Conservation (phyloP, 2,113 vertebrate species). For the Heptranchias perlo region DNA sequence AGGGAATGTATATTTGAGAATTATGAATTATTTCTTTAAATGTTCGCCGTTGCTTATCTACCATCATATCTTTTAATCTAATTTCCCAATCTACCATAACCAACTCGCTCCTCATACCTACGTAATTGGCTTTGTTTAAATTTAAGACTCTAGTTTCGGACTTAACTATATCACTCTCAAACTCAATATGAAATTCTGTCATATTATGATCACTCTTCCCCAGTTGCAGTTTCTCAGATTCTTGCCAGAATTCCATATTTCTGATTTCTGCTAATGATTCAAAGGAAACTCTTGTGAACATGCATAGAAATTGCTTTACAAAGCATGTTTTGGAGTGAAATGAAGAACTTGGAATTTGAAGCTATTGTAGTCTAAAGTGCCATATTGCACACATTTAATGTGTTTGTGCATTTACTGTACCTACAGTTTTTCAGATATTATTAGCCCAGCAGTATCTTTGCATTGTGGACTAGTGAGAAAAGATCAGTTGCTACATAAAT, state of each 20-base stretch:
- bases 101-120: too few species aligned
- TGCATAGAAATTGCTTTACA: neutral
- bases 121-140: too few species aligned
- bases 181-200: too few species aligned
- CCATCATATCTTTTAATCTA: too few species aligned
- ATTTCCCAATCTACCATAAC: too few species aligned
- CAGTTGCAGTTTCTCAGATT: neutral
- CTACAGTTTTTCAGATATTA: neutral
- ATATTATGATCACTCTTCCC: too few species aligned
- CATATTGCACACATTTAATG: neutral
- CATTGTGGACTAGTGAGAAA: neutral
- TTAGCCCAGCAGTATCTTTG: neutral
- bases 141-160: too few species aligned
- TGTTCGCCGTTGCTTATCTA: too few species aligned
- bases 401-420: neutral
- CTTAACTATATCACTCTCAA: too few species aligned
- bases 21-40: too few species aligned
- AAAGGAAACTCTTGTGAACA: neutral
- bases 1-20: too few species aligned
- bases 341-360: neutral
- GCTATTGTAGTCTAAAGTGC: neutral
- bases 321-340: neutral
- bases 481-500: neutral
- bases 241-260: neutral
- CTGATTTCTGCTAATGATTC: neutral